A percentile compares a stretch with the other conserved stretches of the same genome.
Evolutionary conservation across 2,113 vertebrate species (phyloP).

Genomic region (Tachysurus fulvidraco): DNA sequence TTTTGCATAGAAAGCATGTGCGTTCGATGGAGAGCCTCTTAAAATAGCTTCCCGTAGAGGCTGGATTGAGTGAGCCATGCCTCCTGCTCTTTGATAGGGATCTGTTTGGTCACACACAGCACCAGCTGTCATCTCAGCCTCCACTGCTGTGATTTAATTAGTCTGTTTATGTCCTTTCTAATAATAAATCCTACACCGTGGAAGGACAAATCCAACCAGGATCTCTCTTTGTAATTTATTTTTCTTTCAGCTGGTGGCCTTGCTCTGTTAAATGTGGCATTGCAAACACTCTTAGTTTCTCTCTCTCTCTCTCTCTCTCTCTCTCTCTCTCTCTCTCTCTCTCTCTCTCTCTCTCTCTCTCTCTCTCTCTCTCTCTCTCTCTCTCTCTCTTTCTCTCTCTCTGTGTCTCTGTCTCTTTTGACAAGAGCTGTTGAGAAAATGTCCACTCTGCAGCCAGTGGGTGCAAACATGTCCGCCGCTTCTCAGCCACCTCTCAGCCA

Average conservation of each 20-base stretch:
- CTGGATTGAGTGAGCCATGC: conserved; percentile 84
- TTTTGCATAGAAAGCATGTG: conserved; percentile 47
- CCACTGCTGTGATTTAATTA: conserved; percentile 99
- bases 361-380: conserved; percentile 15
- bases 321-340: conserved; percentile 20
- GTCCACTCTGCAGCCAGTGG: conserved; percentile 34
- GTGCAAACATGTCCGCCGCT: conserved; percentile 32
- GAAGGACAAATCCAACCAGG: conserved; percentile 95
- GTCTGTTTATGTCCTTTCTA: conserved; percentile 99
- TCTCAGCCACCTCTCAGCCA: conserved; percentile 37
- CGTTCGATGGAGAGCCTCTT: conserved; percentile 40
- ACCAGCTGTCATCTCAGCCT: conserved; percentile 98
- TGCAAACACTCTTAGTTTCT: conserved; percentile 23
- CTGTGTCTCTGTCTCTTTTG: conserved; percentile 29
- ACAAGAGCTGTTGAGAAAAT: conserved; percentile 40
- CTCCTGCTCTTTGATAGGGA: conserved; percentile 95
- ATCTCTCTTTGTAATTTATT: conserved; percentile 70
- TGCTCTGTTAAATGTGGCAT: conserved; percentile 82
- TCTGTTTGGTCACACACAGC: conserved; percentile 97
- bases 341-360: conserved; percentile 9
- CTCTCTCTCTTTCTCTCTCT: conserved; percentile 2
- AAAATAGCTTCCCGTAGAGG: conserved; percentile 75
- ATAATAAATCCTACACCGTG: conserved; percentile 99
- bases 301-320: conserved; percentile 14
- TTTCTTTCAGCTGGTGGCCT: conserved; percentile 77